Percentiles rank a stretch among this genome's conserved stretches.
These are phyloP conservation scores for Varanus komodoensis DNA, from an alignment of 2,113 vertebrate genomes.

Conservation along the genomic window DNA sequence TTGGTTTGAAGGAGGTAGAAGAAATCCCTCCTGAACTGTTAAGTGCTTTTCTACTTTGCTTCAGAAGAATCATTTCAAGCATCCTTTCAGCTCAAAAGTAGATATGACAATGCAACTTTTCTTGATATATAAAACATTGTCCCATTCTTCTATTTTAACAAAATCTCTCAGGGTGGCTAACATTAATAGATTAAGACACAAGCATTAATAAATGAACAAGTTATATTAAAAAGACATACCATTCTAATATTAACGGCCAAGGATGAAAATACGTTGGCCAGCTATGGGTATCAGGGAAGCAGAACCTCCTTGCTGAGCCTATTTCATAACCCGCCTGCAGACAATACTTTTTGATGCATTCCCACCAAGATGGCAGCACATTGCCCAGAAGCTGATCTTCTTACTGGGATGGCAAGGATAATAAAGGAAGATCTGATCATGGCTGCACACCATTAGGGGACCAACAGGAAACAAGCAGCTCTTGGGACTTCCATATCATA, in stretches of 20 bases:
- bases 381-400: not conserved
- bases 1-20: not conserved
- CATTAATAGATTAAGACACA: not conserved
- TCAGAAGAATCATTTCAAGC: conserved; percentile 21
- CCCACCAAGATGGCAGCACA: not conserved
- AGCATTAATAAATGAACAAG: not conserved
- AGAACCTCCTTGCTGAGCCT: not conserved
- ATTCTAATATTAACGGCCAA: not conserved
- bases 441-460: not conserved
- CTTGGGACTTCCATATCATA: not conserved
- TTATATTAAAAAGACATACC: not conserved
- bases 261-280: not conserved
- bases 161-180: not conserved
- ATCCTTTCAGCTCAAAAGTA: conserved; percentile 5
- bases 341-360: not conserved
- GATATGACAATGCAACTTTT: not conserved
- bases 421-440: not conserved
- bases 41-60: not conserved
- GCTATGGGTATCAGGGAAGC: no score
- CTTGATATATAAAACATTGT: not conserved
- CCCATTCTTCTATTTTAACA: not conserved
- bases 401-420: not conserved
- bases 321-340: not conserved
- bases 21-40: not conserved
- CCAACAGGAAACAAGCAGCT: not conserved